Base-by-base conservation (phyloP, 92 coral and sea anemone genomes). In the Paramuricea clavata region DNA sequence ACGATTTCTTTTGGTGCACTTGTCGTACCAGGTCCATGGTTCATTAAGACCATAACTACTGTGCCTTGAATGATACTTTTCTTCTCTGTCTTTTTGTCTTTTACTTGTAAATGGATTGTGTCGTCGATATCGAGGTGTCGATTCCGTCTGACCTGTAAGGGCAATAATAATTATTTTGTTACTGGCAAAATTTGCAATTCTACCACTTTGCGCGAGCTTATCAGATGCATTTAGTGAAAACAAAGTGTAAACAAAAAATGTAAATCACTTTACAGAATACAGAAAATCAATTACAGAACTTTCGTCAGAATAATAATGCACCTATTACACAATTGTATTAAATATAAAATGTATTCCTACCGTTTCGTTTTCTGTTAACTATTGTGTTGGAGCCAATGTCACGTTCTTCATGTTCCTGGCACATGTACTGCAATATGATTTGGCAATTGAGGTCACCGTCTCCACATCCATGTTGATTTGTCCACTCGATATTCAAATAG, bases 381-480 rank as follows among this genome's bases (percentile, higher is more conserved):
- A 21, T 83, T 0, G 70, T 85, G 11, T 6, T 43, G 33, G 49
- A 7, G 19, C 27, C 49, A 10, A 21, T 43, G 5, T 43, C 28
- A 7, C 26, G 59, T 84, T 19, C 78, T 85, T 30, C 42, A 79
- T 49, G 71, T 32, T 56, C 73, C 80, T 95, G 97, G 69, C 98
- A 95, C 94, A 88, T 95, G 86, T 88, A 95, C 71, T 95, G 98
- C 21, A 95, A 32, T 12, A 95, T 93, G 23, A 95, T 56, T 31
- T 95, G 87, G 25, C 95, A 89, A 91, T 95, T 95, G 86, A 95
- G 56, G 84, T 95, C 97, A 80, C 89, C 91, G 5, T 97, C 98
- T 10, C 98, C 98, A 87, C 94, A 92, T 5, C 98, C 98, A 56
- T 95, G 98, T 54, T 95, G 98, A 73, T 95, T 95, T 78, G 98